Evolutionary conservation across 2,888 invertebrate species (phyloP), one percentile per base, ranked within the genome.

Genomic region (Steinernema hermaphroditum): DNA sequence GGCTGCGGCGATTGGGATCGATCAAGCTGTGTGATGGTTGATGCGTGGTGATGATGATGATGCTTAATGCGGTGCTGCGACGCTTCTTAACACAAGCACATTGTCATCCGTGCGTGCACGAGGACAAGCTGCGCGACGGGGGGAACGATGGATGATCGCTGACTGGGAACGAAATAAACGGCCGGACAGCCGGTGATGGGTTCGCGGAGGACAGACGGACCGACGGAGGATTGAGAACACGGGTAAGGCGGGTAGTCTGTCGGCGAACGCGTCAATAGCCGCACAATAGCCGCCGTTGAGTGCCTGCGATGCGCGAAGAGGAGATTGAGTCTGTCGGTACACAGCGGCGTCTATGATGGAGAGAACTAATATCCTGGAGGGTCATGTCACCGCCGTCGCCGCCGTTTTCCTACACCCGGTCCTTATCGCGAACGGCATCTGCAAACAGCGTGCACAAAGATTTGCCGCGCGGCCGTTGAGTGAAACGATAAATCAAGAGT

Each of bases 1-100:
- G 62, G 62, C 62, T 62, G 37, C 37, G 37, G 29, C 62, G 62
- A 62, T 62, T 62, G 62, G 32, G 62, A 62, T 62, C 62, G 62
- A 62, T 62, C 62, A 62, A 62, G 62, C 62, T 62, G 32, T 27
- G 62, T n/a, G n/a, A n/a, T n/a, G n/a, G n/a, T n/a, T n/a, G n/a
- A n/a, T n/a, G n/a, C n/a, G 16, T 32, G 32, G 6, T 62, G 62
- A 32, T 62, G 62, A 32, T n/a, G 62, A 29, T 62, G 62, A 62
- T 62, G 62, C 62, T 62, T 62, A 27, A 54, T 54, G 54, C 27
- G 54, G 27, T 14, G 27, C 9, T 54, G 62, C 62, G 27, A 24
- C 62, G 22, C 62, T 62, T 62, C 62, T 32, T 34, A 62, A 50
- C 22, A 50, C 2, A n/a, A 24, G 2, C 62, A 34, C 62, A n/a